Conservation (phyloP, 2,888 invertebrate species). For the Stratiomys singularior region DNA sequence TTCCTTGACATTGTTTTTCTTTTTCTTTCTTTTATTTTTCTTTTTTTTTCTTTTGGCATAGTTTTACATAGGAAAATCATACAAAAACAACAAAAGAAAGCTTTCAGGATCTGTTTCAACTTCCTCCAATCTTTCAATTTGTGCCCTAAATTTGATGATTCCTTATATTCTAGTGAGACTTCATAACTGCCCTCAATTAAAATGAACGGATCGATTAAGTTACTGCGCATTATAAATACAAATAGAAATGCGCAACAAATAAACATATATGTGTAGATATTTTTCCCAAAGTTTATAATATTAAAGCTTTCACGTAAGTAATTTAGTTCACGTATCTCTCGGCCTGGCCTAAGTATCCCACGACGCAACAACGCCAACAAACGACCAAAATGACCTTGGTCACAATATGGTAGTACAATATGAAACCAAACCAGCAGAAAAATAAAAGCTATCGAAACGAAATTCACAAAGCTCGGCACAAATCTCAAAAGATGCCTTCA, state of each 20-base stretch:
- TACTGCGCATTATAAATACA: conserved; percentile 22
- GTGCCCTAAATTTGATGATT: no score
- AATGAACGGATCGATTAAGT: conserved; percentile 15
- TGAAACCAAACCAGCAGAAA: background rate
- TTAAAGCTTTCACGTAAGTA: conserved; percentile 5
- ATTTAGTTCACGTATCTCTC: conserved; percentile 22
- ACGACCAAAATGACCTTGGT: conserved; percentile 15
- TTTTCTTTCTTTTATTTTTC: no score
- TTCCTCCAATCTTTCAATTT: no score
- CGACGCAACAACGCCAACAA: background rate
- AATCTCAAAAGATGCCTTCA: conserved; percentile 10
- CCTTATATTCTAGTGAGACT: background rate
- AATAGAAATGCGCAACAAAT: conserved; percentile 17
- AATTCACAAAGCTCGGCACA: background rate
- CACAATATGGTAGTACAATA: background rate
- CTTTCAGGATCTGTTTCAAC: no score
- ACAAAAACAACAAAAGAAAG: no score
- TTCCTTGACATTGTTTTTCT: no score
- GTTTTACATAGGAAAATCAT: no score
- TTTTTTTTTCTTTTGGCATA: no score
- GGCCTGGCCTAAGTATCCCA: conserved; percentile 1
- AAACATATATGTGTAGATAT: background rate
- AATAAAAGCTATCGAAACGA: conserved; percentile 9
- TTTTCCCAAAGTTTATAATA: background rate
- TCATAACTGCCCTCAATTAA: conserved; percentile 6